Base-by-base conservation (phyloP, 2,797 vertebrate genomes). In the Phoebastria nigripes region DNA sequence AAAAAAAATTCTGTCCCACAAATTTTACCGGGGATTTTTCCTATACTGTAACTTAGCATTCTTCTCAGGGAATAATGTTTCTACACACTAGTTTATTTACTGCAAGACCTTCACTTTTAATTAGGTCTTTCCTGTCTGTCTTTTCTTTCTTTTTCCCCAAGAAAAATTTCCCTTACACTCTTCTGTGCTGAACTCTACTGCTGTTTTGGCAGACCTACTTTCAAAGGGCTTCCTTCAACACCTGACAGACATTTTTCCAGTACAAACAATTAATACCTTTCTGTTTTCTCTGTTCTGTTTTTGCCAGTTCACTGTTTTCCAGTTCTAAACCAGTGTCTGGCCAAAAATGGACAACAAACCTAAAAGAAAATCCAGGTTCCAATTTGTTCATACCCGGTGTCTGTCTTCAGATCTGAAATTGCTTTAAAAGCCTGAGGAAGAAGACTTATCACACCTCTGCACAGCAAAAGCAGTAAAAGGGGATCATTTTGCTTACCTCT, bases 71-170 rank as follows among this genome's bases (percentile, higher is more conserved):
- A 94, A 84, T 89, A 86, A 55, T 76, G 35, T 96, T 91, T 92
- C 85, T 89, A 44, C 59, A 44, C 15, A n/a, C 67, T 92, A 35
- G 35, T 95, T 96, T 97, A 96, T 96, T 97, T 96, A 93, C 94
- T 90, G 65, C 66, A 90, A 96, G 77, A 87, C 49, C 39, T 94
- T 96, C 44, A 59, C 62, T 91, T 93, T 96, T 95, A 97, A 95
- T 97, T 95, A 93, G 65, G 54, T 72, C 76, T 95, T 96, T 89
- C 28, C 76, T 93, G 70, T 49, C 69, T 93, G n/a, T 84, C 79
- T 87, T 72, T 89, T 82, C 69, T 74, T 86, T 71, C 65, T 83
- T 59, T 91, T 92, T 79, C n/a, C 65, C 73, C 86, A 52, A n/a
- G 79, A 93, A 88, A 79, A 81, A 79, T 73, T 88, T 78, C 79